phyloP scores from a whole-genome alignment of 2,888 invertebrate species.

The Acrobasis repandana region DNA sequence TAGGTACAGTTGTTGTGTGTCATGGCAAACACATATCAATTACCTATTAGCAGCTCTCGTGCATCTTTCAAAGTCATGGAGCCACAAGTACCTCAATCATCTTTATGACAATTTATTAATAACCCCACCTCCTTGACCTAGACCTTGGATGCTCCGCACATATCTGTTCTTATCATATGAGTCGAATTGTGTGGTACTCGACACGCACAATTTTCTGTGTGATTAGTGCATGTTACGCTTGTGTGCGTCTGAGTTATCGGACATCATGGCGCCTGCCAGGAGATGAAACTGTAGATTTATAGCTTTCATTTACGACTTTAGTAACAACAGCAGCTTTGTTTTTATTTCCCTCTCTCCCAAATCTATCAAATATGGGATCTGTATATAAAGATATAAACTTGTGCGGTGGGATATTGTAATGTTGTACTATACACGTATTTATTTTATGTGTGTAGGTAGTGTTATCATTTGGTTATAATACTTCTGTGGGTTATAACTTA shows the following conservation, averaged over 20 bases:
- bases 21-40: slow-evolving; percentile 1
- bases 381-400: not conserved
- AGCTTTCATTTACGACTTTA: slow-evolving; percentile 15
- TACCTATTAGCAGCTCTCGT: not conserved
- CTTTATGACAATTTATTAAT: slow-evolving; percentile 33
- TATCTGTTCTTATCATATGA: slow-evolving; percentile 36
- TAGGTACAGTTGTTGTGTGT: not conserved
- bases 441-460: too few relatives aligned
- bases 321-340: slow-evolving; percentile 3
- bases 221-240: not conserved
- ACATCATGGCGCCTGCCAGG: not conserved
- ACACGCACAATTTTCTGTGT: not conserved
- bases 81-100: slow-evolving; percentile 20
- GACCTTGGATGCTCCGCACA: slow-evolving; percentile 53
- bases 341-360: not conserved
- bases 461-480: too few relatives aligned
- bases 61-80: slow-evolving; percentile 23
- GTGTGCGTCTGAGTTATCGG: slow-evolving; percentile 5
- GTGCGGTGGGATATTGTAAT: not conserved
- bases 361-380: not conserved
- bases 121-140: slow-evolving; percentile 51
- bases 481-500: too few relatives aligned
- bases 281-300: not conserved
- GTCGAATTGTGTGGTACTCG: not conserved
- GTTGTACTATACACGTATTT: too few relatives aligned